Percentiles rank a stretch among this genome's conserved stretches.
These are phyloP conservation scores for Hystrix brachyura DNA, from an alignment of 2,113 vertebrate genomes.

Conservation along the genomic window DNA sequence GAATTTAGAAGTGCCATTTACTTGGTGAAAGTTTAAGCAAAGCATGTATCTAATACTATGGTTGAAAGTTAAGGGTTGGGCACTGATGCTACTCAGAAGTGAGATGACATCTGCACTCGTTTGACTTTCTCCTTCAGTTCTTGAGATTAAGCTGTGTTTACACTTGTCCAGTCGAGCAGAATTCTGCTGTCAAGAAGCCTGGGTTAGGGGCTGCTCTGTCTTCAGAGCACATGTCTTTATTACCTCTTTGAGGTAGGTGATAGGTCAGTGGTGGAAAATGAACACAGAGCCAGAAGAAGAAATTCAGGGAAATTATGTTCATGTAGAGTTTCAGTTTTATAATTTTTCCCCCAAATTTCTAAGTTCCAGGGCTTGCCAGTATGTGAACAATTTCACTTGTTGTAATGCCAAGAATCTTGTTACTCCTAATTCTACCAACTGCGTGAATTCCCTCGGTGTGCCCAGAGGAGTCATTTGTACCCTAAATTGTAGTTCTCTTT, in stretches of 20 bases:
- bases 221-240: not conserved
- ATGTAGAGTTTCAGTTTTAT: not conserved
- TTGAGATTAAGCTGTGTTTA: not conserved
- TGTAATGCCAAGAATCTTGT: not conserved
- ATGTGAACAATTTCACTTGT: not conserved
- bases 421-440: not conserved
- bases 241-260: not conserved
- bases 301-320: not conserved
- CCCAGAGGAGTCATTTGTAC: not conserved
- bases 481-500: not conserved
- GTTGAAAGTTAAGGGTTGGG: not conserved
- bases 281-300: not conserved
- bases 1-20: not conserved
- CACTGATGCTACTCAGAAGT: not conserved
- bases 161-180: not conserved
- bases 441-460: not conserved
- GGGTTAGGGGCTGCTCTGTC: not conserved
- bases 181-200: not conserved
- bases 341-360: conserved; percentile 17
- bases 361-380: not conserved
- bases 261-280: not conserved
- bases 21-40: not conserved
- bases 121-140: not conserved
- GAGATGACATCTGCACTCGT: not conserved
- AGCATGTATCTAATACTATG: not conserved